Conservation (phyloP, 2,888 invertebrate species). For the Pristionchus entomophagus region DNA sequence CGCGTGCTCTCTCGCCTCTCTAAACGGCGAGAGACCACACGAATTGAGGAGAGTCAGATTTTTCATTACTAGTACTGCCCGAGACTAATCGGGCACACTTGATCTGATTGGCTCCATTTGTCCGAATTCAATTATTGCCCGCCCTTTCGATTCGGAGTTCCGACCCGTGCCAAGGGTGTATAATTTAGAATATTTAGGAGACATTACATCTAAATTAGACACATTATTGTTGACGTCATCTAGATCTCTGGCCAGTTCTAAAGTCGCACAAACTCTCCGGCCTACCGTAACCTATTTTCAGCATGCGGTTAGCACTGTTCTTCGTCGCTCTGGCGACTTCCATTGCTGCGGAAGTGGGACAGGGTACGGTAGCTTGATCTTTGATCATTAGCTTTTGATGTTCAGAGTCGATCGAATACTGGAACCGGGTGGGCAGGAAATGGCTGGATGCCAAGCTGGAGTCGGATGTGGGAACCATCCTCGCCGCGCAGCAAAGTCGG, state of each 20-base stretch:
- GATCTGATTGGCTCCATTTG: neutral
- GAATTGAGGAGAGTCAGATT: neutral
- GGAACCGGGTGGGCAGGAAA: neutral
- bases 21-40: neutral
- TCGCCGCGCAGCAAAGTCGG: neutral
- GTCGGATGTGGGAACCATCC: neutral
- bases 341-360: neutral
- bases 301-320: neutral
- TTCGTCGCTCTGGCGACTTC: neutral
- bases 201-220: too few species aligned
- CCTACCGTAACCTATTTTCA: neutral
- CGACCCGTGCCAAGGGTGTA: too few species aligned
- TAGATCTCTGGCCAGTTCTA: too few species aligned
- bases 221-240: too few species aligned
- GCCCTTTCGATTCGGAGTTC: too few species aligned
- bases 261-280: too few species aligned
- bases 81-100: neutral
- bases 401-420: conserved; percentile 41
- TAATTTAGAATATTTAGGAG: too few species aligned
- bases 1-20: neutral
- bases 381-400: neutral
- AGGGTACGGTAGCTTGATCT: neutral
- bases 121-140: neutral
- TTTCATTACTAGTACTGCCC: neutral
- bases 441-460: neutral